A percentile compares a stretch with the other conserved stretches of the same genome.
Conservation (phyloP, 2,113 vertebrate species). For the Eublepharis macularius region DNA sequence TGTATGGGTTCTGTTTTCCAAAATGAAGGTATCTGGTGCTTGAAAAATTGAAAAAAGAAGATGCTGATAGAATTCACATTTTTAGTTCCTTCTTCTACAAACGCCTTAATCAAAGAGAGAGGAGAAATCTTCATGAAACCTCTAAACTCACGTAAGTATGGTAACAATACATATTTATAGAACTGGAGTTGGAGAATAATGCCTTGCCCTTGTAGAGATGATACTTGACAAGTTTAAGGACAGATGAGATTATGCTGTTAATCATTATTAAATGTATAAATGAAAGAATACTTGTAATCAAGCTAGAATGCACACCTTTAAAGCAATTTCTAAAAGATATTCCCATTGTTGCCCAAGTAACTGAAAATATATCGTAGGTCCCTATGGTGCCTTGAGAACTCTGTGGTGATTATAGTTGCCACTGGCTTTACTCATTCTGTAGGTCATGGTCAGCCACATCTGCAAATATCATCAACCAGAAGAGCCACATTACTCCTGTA, state of each 20-base stretch:
- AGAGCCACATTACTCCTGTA: no score
- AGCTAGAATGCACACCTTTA: neutral
- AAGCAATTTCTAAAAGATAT: neutral
- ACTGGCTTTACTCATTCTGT: no score
- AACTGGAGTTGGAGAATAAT: neutral
- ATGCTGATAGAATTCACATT: constrained; percentile 92
- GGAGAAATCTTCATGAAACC: constrained; percentile 83
- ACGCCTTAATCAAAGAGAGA: constrained; percentile 95
- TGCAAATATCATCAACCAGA: no score
- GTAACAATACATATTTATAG: neutral
- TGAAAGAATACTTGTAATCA: neutral
- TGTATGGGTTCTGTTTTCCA: constrained; percentile 1
- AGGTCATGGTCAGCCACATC: no score
- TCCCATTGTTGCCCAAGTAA: neutral
- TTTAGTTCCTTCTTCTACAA: constrained; percentile 99
- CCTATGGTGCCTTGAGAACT: neutral
- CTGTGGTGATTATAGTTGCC: no score
- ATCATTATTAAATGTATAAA: neutral
- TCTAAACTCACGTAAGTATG: constrained; percentile 89
- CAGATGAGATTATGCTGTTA: neutral
- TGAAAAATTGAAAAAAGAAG: constrained; percentile 93
- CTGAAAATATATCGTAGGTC: neutral
- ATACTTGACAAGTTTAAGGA: neutral
- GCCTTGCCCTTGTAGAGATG: neutral
- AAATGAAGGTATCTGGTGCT: constrained; percentile 90